Evolutionary conservation across 1,140 invertebrate genomes (phyloP).

Genomic region (Batillaria attramentaria): DNA sequence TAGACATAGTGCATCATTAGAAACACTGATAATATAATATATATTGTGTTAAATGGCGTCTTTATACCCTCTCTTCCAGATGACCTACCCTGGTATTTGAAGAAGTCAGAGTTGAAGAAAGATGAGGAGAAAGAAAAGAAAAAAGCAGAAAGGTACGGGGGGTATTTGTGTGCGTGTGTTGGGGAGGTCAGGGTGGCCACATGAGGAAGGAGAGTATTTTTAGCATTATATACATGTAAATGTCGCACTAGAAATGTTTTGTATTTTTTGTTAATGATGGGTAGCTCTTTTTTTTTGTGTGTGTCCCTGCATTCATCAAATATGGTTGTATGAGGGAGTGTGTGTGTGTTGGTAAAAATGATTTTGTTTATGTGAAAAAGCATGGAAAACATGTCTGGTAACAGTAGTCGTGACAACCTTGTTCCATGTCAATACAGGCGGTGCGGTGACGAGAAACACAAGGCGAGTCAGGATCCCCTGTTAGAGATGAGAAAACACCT

Average conservation of each 20-base stretch:
- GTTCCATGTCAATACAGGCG: background rate
- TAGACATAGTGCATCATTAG: background rate
- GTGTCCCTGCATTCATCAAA: background rate
- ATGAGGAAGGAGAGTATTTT: background rate
- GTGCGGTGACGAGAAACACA: background rate
- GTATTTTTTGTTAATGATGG: background rate
- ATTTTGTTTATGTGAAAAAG: background rate
- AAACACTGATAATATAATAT: background rate
- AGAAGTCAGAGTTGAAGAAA: slow-evolving; percentile 31
- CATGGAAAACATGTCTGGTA: background rate
- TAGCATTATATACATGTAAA: background rate
- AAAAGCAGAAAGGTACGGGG: slow-evolving; percentile 25
- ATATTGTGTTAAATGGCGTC: background rate
- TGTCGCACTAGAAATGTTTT: background rate
- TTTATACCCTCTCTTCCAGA: slow-evolving; percentile 67
- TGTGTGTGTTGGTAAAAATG: background rate
- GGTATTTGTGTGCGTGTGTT: too few relatives aligned
- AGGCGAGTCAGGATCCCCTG: background rate
- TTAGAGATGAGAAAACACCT: background rate
- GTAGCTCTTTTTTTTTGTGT: background rate
- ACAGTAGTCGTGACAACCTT: background rate
- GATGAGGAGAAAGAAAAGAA: slow-evolving; percentile 11
- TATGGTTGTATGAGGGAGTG: background rate
- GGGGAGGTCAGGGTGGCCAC: too few relatives aligned
- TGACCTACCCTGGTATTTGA: slow-evolving; percentile 85